Percentiles rank a stretch among this genome's conserved stretches.
Evolutionary conservation across 2,113 vertebrate species (phyloP).

Genomic region (Actenoides lindsayi): DNA sequence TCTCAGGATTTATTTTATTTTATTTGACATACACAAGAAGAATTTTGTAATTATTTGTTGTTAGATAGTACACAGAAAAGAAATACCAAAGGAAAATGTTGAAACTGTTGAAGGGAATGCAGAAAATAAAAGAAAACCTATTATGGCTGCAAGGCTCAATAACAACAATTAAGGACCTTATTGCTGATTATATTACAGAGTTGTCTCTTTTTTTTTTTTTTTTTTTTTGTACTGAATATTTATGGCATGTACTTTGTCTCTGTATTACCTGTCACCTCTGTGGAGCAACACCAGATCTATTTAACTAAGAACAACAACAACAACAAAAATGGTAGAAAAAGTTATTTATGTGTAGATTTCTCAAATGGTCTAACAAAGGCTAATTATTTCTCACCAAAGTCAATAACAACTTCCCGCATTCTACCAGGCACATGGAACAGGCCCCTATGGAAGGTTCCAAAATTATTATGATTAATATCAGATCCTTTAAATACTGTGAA

Average conservation of each 20-base stretch:
- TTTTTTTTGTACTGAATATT: neutral
- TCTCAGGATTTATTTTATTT: neutral
- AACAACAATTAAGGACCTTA: slow-evolving; percentile 28
- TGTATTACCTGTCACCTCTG: neutral
- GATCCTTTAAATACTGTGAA: neutral
- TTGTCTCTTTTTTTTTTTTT: neutral
- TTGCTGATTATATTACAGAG: slow-evolving; percentile 17
- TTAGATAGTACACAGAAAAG: neutral
- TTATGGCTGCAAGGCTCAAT: neutral
- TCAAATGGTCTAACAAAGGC: neutral
- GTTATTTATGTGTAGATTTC: neutral
- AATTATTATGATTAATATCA: neutral
- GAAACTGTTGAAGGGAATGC: neutral
- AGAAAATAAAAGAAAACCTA: slow-evolving; percentile 10
- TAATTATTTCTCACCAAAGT: neutral
- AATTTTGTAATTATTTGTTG: slow-evolving; percentile 1
- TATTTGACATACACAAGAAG: neutral
- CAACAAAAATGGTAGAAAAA: neutral
- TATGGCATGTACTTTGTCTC: slow-evolving; percentile 1
- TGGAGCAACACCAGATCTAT: neutral
- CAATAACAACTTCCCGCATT: neutral
- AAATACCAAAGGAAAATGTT: slow-evolving; percentile 1
- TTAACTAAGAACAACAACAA: neutral
- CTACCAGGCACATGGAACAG: neutral
- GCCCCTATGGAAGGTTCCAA: neutral